phyloP scores from a whole-genome alignment of 2,113 vertebrate species.

The Zosterops japonicus region DNA sequence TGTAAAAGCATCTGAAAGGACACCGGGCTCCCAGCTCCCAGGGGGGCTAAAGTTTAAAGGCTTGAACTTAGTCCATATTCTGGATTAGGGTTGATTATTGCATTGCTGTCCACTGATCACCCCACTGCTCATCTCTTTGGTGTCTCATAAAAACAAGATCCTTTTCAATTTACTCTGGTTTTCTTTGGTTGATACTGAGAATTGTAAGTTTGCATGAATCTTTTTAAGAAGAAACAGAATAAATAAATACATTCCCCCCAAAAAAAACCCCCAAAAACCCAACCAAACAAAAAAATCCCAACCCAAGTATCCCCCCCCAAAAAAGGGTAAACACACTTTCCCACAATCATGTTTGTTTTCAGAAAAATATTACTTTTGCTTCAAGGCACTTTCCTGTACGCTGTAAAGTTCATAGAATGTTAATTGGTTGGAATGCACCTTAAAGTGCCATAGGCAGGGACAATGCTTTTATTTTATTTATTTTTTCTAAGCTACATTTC shows the following conservation, averaged over 20 bases:
- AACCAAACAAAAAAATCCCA: not conserved
- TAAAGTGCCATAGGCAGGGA: not conserved
- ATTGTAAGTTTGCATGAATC: not conserved
- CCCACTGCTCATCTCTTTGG: not conserved
- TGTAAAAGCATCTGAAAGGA: not conserved
- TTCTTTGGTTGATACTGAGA: not conserved
- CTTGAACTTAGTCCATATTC: not conserved
- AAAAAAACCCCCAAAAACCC: not conserved
- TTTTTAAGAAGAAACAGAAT: not conserved
- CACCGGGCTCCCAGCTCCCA: not conserved
- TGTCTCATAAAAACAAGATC: not conserved
- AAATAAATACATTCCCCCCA: fast-evolving
- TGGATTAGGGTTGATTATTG: not conserved
- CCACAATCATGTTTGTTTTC: not conserved
- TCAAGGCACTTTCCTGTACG: not conserved
- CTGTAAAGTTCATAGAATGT: not conserved
- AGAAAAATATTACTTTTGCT: not conserved
- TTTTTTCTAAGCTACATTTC: not conserved
- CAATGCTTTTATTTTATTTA: not conserved
- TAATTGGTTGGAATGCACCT: not conserved
- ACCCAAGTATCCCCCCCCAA: not conserved
- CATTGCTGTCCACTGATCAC: not conserved
- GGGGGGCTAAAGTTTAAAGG: not conserved
- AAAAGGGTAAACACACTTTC: not conserved
- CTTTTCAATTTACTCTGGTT: not conserved